A percentile compares a stretch with the other conserved stretches of the same genome.
phyloP scores from a whole-genome alignment of 2,113 vertebrate species.

The Aspidoscelis tigris region DNA sequence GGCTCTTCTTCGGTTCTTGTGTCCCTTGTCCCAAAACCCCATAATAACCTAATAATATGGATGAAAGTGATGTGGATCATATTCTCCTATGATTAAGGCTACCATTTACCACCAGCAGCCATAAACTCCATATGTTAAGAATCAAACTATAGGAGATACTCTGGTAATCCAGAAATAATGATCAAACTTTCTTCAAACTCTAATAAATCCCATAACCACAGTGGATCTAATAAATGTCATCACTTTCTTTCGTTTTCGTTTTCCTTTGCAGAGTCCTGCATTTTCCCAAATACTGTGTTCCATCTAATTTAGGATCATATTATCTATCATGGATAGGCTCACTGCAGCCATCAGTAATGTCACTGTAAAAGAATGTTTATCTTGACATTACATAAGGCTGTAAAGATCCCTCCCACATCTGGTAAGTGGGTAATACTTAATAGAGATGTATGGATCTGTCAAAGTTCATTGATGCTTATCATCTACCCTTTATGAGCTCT shows the following conservation, averaged over 20 bases:
- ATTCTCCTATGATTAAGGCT: background rate
- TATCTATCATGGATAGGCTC: background rate
- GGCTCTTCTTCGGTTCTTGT: no score
- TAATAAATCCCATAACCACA: background rate
- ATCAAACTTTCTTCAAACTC: background rate
- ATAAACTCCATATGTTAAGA: background rate
- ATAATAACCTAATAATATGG: background rate
- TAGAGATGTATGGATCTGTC: no score
- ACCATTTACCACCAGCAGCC: background rate
- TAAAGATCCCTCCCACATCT: no score
- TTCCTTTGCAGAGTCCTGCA: background rate
- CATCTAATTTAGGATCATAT: background rate
- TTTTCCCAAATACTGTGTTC: background rate
- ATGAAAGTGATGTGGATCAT: background rate
- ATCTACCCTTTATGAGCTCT: no score
- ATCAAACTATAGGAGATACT: background rate
- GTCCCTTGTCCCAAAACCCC: background rate
- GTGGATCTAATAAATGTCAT: background rate
- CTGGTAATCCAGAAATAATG: background rate
- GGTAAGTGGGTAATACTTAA: no score
- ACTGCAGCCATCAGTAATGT: background rate
- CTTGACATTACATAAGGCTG: no score
- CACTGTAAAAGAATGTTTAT: background rate
- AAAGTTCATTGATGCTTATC: no score
- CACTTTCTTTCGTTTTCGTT: background rate